phyloP scores from a whole-genome alignment of 2,113 vertebrate genomes.

The Charina bottae region DNA sequence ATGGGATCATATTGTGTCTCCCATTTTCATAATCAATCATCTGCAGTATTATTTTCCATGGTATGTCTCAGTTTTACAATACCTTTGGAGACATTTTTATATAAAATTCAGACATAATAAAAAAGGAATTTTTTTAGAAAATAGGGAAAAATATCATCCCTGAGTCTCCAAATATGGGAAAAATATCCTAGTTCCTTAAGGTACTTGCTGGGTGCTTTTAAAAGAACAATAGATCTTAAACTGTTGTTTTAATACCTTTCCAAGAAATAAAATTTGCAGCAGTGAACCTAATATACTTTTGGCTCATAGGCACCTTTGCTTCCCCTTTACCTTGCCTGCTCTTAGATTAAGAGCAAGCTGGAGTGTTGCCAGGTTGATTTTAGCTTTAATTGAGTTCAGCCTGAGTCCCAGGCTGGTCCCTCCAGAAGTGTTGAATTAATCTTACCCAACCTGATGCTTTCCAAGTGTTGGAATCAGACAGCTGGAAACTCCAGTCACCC shows the following conservation, averaged over 20 bases:
- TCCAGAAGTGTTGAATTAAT: background rate
- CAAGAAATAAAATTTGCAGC: conserved; percentile 10
- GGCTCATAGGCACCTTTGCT: background rate
- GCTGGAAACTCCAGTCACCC: background rate
- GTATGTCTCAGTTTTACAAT: conserved; percentile 34
- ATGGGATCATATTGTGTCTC: conserved; percentile 59
- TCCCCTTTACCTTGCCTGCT: background rate
- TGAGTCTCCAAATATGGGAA: conserved; percentile 44
- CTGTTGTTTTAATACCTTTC: conserved; percentile 34
- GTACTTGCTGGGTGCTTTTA: conserved; percentile 4
- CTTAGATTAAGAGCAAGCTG: background rate
- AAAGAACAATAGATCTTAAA: conserved; percentile 49
- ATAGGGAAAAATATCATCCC: background rate
- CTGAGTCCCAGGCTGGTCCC: background rate
- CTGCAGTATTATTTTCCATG: conserved; percentile 50
- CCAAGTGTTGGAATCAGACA: background rate
- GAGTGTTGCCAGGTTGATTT: background rate
- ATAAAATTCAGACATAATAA: conserved; percentile 16
- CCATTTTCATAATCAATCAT: conserved; percentile 73
- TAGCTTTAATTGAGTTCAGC: background rate
- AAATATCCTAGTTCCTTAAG: conserved; percentile 33
- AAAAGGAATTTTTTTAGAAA: conserved; percentile 20
- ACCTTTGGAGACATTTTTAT: conserved; percentile 53
- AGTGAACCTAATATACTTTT: conserved; percentile 13
- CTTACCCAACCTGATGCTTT: background rate